Evolutionary conservation across 2,888 invertebrate species (phyloP).

Genomic region (Pyrocoelia pectoralis): DNA sequence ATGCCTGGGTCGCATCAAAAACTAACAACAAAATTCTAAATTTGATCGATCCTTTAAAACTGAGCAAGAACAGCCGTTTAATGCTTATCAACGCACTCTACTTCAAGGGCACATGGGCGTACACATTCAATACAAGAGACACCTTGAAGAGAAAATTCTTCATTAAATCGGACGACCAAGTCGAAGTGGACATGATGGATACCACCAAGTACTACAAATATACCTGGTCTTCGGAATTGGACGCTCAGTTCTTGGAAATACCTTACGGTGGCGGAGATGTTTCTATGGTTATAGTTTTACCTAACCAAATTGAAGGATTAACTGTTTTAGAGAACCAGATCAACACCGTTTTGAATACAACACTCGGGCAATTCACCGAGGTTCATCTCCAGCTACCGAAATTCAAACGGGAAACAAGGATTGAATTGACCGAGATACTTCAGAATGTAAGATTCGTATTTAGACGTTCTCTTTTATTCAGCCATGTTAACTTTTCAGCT

Average conservation of each 20-base stretch:
- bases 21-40: constrained; percentile 53
- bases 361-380: neutral
- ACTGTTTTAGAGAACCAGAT: neutral
- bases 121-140: constrained; percentile 34
- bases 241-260: neutral
- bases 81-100: constrained; percentile 54
- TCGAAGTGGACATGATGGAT: neutral
- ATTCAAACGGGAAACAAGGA: neutral
- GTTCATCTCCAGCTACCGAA: neutral
- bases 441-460: neutral
- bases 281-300: constrained; percentile 8
- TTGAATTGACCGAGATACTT: neutral
- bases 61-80: constrained; percentile 44
- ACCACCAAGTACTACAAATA: neutral
- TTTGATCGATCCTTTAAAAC: constrained; percentile 43
- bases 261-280: neutral
- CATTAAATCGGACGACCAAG: constrained; percentile 19
- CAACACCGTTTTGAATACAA: neutral
- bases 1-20: constrained; percentile 53
- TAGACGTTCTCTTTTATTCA: neutral
- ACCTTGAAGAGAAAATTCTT: constrained; percentile 29
- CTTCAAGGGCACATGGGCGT: constrained; percentile 50
- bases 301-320: neutral
- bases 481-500: neutral
- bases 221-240: neutral